Percentiles rank a stretch among this genome's conserved stretches.
Evolutionary conservation across 2,113 vertebrate species (phyloP).

Genomic region (Morone chrysops): DNA sequence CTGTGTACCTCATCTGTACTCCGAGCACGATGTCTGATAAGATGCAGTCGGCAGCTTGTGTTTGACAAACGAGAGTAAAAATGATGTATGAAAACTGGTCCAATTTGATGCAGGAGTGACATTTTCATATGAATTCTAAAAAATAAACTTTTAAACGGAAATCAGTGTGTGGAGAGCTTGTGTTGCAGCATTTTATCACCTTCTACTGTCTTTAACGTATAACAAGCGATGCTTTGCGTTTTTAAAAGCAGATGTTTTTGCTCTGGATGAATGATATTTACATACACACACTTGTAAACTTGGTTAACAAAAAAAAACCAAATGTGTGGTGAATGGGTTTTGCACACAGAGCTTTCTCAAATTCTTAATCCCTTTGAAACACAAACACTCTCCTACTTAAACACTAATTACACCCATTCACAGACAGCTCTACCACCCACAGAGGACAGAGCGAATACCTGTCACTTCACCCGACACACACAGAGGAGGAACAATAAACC

Average conservation of each 20-base stretch:
- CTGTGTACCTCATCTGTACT: constrained; percentile 51
- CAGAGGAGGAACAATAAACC: constrained; percentile 43
- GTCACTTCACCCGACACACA: constrained; percentile 51
- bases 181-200: constrained; percentile 5
- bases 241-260: constrained; percentile 3
- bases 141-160: constrained; percentile 67
- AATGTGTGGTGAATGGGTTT: constrained; percentile 26
- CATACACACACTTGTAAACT: constrained; percentile 33
- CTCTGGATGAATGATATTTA: constrained; percentile 24
- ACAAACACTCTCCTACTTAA: constrained; percentile 51
- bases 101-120: constrained; percentile 36
- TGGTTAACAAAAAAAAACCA: constrained; percentile 25
- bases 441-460: constrained; percentile 48
- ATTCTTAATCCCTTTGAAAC: constrained; percentile 51
- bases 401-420: constrained; percentile 59
- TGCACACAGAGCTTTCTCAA: constrained; percentile 17
- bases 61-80: constrained; percentile 23
- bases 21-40: constrained; percentile 43
- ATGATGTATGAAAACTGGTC: constrained; percentile 33
- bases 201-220: not conserved
- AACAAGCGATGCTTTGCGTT: constrained; percentile 11
- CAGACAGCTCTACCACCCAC: constrained; percentile 61
- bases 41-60: constrained; percentile 49
- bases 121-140: constrained; percentile 70
- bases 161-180: not conserved